phyloP scores from a whole-genome alignment of 2,888 invertebrate genomes.

The Spilarctia lutea region DNA sequence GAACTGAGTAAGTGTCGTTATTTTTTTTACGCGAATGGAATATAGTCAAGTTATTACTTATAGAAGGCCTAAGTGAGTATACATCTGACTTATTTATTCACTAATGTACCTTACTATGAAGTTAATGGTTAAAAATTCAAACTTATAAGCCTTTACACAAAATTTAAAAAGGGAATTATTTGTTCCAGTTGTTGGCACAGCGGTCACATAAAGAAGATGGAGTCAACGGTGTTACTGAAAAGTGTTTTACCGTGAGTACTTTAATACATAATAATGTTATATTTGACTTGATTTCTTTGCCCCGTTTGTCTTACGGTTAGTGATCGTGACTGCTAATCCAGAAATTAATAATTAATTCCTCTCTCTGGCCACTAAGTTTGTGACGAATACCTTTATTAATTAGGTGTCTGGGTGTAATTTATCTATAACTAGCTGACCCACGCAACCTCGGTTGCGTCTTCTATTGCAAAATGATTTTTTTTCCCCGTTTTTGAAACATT shows the following conservation, averaged over 20 bases:
- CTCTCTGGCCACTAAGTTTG: neutral
- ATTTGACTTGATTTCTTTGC: neutral
- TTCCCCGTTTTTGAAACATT: too few species aligned
- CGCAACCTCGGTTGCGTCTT: too few species aligned
- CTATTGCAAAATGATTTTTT: too few species aligned
- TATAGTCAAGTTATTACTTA: too few species aligned
- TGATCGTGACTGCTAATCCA: too few species aligned
- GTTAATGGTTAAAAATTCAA: neutral
- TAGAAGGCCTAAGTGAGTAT: too few species aligned
- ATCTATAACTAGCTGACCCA: too few species aligned
- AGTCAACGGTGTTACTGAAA: slow-evolving; percentile 89
- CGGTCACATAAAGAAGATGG: slow-evolving; percentile 90
- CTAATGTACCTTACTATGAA: neutral
- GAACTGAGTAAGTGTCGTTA: too few species aligned
- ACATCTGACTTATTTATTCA: neutral
- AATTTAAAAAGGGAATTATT: neutral
- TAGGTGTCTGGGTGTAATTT: too few species aligned
- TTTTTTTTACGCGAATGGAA: too few species aligned
- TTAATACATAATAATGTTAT: neutral
- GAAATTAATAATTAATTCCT: neutral
- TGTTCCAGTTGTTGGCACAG: slow-evolving; percentile 89
- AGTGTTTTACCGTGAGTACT: slow-evolving; percentile 87
- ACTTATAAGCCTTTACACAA: neutral
- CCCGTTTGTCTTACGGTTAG: neutral
- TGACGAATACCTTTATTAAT: too few species aligned